phyloP scores from a whole-genome alignment of 2,797 vertebrate genomes.

The Chelon auratus region DNA sequence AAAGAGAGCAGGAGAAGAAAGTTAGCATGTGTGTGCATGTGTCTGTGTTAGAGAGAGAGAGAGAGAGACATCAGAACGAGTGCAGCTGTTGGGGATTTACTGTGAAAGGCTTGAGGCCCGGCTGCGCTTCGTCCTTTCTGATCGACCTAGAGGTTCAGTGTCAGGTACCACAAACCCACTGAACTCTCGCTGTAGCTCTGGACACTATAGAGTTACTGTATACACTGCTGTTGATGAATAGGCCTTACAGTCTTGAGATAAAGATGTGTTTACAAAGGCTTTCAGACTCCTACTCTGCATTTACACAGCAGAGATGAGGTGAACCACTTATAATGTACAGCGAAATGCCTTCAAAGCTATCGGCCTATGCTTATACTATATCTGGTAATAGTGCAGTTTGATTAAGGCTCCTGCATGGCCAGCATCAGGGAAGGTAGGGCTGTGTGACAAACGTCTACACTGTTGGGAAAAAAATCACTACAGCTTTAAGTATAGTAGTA shows the following conservation, averaged over 20 bases:
- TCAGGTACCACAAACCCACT: conserved; percentile 82
- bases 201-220: conserved; percentile 63
- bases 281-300: conserved; percentile 36
- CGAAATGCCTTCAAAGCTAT: conserved; percentile 7
- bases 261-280: conserved; percentile 58
- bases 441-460: not conserved
- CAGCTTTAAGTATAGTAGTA: not conserved
- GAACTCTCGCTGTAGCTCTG: conserved; percentile 64
- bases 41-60: conserved; percentile 53
- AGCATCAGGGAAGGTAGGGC: not conserved
- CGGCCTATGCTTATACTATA: not conserved
- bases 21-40: conserved; percentile 42
- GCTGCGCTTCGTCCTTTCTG: conserved; percentile 78
- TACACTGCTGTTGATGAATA: conserved; percentile 47
- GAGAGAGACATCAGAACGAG: conserved; percentile 75
- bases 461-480: no score
- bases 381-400: not conserved
- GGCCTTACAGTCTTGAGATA: conserved; percentile 43
- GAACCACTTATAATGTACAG: conserved; percentile 1
- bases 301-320: not conserved
- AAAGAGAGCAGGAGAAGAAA: conserved; percentile 35
- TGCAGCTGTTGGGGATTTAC: conserved; percentile 86
- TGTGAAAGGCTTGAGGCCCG: conserved; percentile 81
- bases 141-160: conserved; percentile 82
- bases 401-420: not conserved